Conservation (phyloP, 2,888 invertebrate genomes). For the Endotricha flammealis region DNA sequence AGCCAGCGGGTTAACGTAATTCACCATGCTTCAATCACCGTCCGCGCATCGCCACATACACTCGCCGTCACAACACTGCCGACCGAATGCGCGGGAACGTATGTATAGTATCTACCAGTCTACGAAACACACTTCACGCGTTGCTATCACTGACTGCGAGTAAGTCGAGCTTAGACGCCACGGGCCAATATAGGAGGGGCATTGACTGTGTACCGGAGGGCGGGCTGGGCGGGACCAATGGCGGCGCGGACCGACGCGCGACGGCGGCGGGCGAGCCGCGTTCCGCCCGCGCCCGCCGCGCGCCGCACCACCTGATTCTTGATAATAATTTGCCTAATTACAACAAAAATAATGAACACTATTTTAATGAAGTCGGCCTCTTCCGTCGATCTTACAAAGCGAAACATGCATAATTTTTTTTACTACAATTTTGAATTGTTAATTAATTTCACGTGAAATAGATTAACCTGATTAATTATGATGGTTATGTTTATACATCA, state of each 20-base stretch:
- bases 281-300: constrained; percentile 86
- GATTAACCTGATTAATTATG: not conserved
- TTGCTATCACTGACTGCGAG: constrained; percentile 49
- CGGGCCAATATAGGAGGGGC: constrained; percentile 33
- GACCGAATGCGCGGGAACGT: constrained; percentile 25
- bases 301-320: constrained; percentile 34
- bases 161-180: constrained; percentile 24
- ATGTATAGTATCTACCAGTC: too few relatives aligned
- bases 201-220: constrained; percentile 26
- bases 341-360: constrained; percentile 63
- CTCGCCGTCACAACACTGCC: constrained; percentile 65
- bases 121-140: constrained; percentile 46
- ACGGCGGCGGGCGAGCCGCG: constrained; percentile 43
- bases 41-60: constrained; percentile 72
- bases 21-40: constrained; percentile 82
- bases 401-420: constrained; percentile 9
- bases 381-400: constrained; percentile 16
- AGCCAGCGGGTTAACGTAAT: constrained; percentile 83
- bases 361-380: constrained; percentile 45
- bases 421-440: not conserved
- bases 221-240: constrained; percentile 50
- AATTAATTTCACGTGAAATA: constrained; percentile 1
- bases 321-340: constrained; percentile 71
- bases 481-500: too few relatives aligned
- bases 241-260: constrained; percentile 18